Base-by-base conservation (phyloP, 1,140 invertebrate genomes). In the Cotesia typhae region DNA sequence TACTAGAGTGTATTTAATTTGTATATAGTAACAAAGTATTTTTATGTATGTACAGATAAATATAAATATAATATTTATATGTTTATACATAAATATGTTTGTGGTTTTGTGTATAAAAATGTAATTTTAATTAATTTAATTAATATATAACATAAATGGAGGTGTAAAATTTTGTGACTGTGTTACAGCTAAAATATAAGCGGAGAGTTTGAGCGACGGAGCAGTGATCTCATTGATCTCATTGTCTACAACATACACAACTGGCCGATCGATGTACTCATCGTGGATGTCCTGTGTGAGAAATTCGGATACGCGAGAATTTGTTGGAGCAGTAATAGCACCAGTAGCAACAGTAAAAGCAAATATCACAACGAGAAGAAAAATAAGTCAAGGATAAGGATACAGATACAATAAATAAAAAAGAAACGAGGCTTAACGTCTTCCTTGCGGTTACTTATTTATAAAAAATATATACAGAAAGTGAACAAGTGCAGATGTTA, bases 381-480 rank as follows among this genome's bases (percentile, higher is more conserved):
- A 64, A 36, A 37, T n/a, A 4, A 64, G 35, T 20, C 20, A 37
- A n/a, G 37, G 10, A 47, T 9, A 66, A 37, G 41, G 17, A 47
- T 12, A 41, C 10, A 66, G 17, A 47, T 12, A 41, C 10, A 66
- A 66, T 10, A 66, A 66, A 66, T 10, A 66, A 66, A 47, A 66
- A 55, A 10, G 52, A 68, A 20, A 36, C 7, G 38, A 68, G 28
- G 28, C 53, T 36, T 10, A 52, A 65, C 6, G 36, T 14, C 36
- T 41, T 52, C 41, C 52, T 41, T 9, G 53, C 53, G 67, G 55
- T 67, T 59, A 63, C n/a, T 63, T 38, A 63, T 28, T 28, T 63
- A 47, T 47, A 47, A 2, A 47, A 2, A 47, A 47, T 47, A 47
- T 12, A 63, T n/a, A 63, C 3, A 51, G 38, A 51, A 20, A 38